Percentiles rank a stretch among this genome's conserved stretches.
Evolutionary conservation across 2,888 invertebrate species (phyloP).

Genomic region (Ochropleura leucogaster): DNA sequence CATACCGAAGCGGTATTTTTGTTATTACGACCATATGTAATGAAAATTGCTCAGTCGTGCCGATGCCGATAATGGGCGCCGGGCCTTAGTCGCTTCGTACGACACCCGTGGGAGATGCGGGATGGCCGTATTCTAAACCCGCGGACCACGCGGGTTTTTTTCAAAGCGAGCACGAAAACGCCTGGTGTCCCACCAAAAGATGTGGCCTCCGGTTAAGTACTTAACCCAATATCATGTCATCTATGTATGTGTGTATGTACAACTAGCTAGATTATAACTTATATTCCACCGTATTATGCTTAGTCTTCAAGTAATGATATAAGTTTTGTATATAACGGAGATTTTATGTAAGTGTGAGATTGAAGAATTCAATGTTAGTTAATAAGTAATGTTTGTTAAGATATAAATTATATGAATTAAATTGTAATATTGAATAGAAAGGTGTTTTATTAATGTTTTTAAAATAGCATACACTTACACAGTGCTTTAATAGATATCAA

Average conservation of each 20-base stretch:
- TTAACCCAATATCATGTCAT: background rate
- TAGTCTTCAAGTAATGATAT: conserved; percentile 6
- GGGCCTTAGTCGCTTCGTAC: too few species aligned
- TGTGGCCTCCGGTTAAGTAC: background rate
- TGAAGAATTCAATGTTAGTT: conserved; percentile 11
- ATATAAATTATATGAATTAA: conserved; percentile 44
- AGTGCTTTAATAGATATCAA: background rate
- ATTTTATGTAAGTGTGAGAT: background rate
- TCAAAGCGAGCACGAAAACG: too few species aligned
- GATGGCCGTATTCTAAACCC: too few species aligned
- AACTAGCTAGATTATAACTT: conserved; percentile 28
- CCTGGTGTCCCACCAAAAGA: too few species aligned
- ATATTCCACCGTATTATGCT: conserved; percentile 42
- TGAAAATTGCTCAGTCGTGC: too few species aligned
- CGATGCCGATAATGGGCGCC: too few species aligned
- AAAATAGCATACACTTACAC: background rate
- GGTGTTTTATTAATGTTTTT: conserved; percentile 17
- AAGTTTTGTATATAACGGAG: conserved; percentile 15
- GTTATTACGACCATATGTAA: too few species aligned
- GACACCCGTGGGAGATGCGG: too few species aligned
- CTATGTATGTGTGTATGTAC: conserved; percentile 16
- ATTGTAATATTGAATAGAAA: conserved; percentile 18
- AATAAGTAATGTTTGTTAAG: conserved; percentile 21
- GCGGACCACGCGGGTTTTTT: too few species aligned
- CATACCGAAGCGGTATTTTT: too few species aligned